phyloP scores from a whole-genome alignment of 2,797 vertebrate genomes.

The Silurus aristotelis region DNA sequence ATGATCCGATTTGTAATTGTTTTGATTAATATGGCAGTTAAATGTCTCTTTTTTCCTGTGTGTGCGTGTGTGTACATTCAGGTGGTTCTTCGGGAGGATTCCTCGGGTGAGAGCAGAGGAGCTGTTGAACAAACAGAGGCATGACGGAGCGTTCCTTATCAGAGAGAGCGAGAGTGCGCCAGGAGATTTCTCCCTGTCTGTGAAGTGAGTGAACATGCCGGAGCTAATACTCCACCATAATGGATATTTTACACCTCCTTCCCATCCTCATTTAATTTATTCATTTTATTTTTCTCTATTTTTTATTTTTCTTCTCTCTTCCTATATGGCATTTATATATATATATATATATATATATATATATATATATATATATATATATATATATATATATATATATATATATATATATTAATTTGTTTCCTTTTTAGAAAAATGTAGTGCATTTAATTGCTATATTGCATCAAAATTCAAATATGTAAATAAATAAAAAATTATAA shows the following conservation, averaged over 20 bases:
- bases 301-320: neutral
- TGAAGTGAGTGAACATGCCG: slow-evolving; percentile 83
- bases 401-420: too few relatives aligned
- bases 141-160: slow-evolving; percentile 97
- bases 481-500: too few relatives aligned
- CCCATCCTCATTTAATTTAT: neutral
- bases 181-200: slow-evolving; percentile 97
- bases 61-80: slow-evolving; percentile 57
- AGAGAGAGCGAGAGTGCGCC: slow-evolving; percentile 98
- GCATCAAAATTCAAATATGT: too few relatives aligned
- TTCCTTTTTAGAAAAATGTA: too few relatives aligned
- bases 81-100: slow-evolving; percentile 99
- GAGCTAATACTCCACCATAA: neutral
- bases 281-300: neutral
- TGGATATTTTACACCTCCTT: neutral
- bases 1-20: neutral
- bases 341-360: too few relatives aligned
- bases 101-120: slow-evolving; percentile 97
- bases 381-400: too few relatives aligned
- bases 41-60: neutral
- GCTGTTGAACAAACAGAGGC: slow-evolving; percentile 98
- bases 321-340: too few relatives aligned
- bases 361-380: too few relatives aligned
- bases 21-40: neutral
- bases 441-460: too few relatives aligned